Conservation (phyloP, 2,888 invertebrate species). For the Balanococcus diminutus region DNA sequence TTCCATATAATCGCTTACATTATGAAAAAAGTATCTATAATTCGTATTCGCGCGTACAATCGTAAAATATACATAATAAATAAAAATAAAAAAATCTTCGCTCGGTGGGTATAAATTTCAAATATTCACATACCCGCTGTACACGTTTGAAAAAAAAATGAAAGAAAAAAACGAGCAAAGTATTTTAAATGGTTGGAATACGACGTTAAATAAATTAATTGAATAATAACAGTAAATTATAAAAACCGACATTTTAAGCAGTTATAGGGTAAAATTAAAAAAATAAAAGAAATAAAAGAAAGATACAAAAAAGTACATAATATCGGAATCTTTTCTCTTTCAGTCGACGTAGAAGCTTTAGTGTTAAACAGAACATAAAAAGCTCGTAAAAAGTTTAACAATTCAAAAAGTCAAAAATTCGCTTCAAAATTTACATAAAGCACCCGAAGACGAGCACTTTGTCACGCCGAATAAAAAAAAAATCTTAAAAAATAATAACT, state of each 20-base stretch:
- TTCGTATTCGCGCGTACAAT: background rate
- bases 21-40: background rate
- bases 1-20: background rate
- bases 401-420: slow-evolving; percentile 31
- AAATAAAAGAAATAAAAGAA: background rate
- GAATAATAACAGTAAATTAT: slow-evolving; percentile 35
- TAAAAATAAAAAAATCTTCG: background rate
- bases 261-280: background rate
- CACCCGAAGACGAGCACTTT: slow-evolving; percentile 13
- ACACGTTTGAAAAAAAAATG: background rate
- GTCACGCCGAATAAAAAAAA: slow-evolving; percentile 7
- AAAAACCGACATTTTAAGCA: slow-evolving; percentile 21
- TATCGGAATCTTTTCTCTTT: background rate
- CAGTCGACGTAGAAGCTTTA: background rate
- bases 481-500: slow-evolving; percentile 3
- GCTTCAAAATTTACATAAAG: slow-evolving; percentile 19
- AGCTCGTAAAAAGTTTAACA: slow-evolving; percentile 40
- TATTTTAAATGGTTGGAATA: slow-evolving; percentile 8
- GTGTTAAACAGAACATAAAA: slow-evolving; percentile 31
- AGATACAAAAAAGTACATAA: background rate
- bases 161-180: background rate
- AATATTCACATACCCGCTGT: background rate
- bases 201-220: slow-evolving; percentile 32
- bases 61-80: background rate
- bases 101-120: background rate